Evolutionary conservation across 2,113 vertebrate species (phyloP).

Genomic region (Trematomus loennbergii): DNA sequence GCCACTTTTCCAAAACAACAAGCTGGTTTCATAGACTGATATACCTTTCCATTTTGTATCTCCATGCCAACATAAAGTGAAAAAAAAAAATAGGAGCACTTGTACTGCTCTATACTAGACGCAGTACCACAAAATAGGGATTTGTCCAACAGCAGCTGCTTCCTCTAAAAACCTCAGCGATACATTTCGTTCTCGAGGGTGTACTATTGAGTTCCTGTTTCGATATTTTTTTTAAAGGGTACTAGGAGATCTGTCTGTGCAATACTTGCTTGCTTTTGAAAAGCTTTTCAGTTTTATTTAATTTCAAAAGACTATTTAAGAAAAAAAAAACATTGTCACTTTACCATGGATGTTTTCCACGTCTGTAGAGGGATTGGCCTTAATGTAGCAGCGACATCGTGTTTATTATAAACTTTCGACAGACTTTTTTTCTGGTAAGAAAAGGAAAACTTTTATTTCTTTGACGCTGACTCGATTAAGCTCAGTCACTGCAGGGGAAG

Average conservation of each 20-base stretch:
- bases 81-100: background rate
- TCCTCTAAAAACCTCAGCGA: constrained; percentile 52
- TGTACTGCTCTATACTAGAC: constrained; percentile 2
- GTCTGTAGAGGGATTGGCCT: constrained; percentile 91
- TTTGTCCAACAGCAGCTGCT: constrained; percentile 49
- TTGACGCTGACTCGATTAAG: constrained; percentile 88
- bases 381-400: constrained; percentile 95
- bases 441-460: constrained; percentile 84
- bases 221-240: constrained; percentile 78
- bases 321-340: constrained; percentile 90
- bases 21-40: constrained; percentile 10
- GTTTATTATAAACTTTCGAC: constrained; percentile 92
- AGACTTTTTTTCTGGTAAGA: constrained; percentile 83
- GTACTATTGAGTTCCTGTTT: constrained; percentile 80
- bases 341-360: constrained; percentile 90
- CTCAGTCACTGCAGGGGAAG: constrained; percentile 88
- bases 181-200: constrained; percentile 41
- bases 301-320: constrained; percentile 65
- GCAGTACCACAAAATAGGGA: background rate
- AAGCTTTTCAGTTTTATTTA: constrained; percentile 84
- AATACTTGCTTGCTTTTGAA: constrained; percentile 89
- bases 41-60: constrained; percentile 7
- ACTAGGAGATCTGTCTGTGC: constrained; percentile 89
- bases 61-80: constrained; percentile 26
- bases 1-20: constrained; percentile 33